These are phyloP conservation scores for Rhabdomys pumilio DNA, from an alignment of 2,797 vertebrate genomes.

Conservation along the genomic window DNA sequence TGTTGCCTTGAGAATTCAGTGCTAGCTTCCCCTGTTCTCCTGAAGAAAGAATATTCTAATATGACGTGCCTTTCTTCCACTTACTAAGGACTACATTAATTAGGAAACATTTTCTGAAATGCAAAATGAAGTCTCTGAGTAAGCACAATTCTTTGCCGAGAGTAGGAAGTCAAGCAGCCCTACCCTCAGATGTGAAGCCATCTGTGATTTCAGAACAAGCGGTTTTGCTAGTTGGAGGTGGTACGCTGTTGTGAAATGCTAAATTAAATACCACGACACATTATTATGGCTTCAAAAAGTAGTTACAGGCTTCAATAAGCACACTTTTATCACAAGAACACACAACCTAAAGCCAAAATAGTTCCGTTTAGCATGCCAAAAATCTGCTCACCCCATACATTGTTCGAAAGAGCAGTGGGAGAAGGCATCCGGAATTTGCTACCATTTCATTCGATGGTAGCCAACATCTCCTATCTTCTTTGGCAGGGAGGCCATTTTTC, in stretches of 20 bases:
- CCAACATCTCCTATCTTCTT: conserved; percentile 78
- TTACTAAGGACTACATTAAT: conserved; percentile 56
- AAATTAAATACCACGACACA: conserved; percentile 78
- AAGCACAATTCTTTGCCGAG: conserved; percentile 64
- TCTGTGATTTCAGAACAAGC: conserved; percentile 67
- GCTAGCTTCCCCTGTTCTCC: background rate
- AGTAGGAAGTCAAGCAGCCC: conserved; percentile 11
- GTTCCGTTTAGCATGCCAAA: conserved; percentile 76
- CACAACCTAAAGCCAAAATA: conserved; percentile 82
- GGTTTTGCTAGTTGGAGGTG: conserved; percentile 57
- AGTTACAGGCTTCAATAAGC: conserved; percentile 78
- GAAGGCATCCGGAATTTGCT: conserved; percentile 79
- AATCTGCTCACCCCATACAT: conserved; percentile 80
- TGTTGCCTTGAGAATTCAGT: background rate
- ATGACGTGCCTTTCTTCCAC: conserved; percentile 39
- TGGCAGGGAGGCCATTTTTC: conserved; percentile 80
- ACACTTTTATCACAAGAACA: conserved; percentile 80
- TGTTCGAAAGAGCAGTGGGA: conserved; percentile 81
- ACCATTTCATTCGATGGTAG: conserved; percentile 70
- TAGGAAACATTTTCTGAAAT: conserved; percentile 60
- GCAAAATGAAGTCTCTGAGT: conserved; percentile 65
- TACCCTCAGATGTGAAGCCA: conserved; percentile 51
- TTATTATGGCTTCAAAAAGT: conserved; percentile 80
- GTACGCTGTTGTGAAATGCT: conserved; percentile 65
- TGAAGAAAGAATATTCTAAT: conserved; percentile 38